phyloP scores from a whole-genome alignment of 2,113 vertebrate genomes.

The Actenoides lindsayi region DNA sequence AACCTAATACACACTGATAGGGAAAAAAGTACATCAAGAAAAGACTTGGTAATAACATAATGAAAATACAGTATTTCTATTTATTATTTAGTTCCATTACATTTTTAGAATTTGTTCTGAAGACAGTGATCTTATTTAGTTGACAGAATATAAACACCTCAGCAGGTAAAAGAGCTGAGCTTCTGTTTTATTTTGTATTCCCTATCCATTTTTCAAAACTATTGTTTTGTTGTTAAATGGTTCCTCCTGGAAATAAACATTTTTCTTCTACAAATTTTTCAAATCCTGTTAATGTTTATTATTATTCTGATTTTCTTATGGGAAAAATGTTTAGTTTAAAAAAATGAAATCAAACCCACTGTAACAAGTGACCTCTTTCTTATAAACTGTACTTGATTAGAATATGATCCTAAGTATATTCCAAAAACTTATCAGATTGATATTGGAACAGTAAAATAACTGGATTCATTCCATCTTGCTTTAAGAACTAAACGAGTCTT shows the following conservation, averaged over 20 bases:
- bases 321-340: background rate
- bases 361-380: background rate
- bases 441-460: background rate
- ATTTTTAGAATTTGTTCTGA: background rate
- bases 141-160: background rate
- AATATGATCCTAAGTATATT: background rate
- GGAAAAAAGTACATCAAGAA: background rate
- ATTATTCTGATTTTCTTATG: background rate
- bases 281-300: background rate
- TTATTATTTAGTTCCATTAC: background rate
- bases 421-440: background rate
- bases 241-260: background rate
- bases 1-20: background rate
- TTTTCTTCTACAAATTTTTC: background rate
- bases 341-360: background rate
- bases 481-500: background rate
- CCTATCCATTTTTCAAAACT: background rate
- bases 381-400: background rate
- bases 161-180: background rate
- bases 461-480: background rate
- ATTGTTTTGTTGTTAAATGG: background rate
- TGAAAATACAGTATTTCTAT: background rate
- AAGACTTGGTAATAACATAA: background rate
- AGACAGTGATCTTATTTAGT: background rate
- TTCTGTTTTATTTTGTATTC: background rate